Evolutionary conservation across 2,888 invertebrate species (phyloP).

Genomic region (Himalopsyche anomala): DNA sequence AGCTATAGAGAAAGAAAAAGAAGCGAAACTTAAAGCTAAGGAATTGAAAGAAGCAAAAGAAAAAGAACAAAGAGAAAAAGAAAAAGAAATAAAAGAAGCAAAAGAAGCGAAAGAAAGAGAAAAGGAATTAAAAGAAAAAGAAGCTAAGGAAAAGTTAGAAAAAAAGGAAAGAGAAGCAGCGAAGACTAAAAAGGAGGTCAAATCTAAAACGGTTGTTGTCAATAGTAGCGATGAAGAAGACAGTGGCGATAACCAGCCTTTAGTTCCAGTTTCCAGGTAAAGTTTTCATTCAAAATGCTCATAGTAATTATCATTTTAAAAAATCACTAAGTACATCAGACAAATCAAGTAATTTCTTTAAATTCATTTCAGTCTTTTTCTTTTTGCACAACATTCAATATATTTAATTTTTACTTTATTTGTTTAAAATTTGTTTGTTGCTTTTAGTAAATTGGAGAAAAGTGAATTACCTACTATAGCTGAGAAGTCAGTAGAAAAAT

Average conservation of each 20-base stretch:
- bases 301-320: neutral
- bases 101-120: slow-evolving; percentile 56
- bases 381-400: too few relatives aligned
- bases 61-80: slow-evolving; percentile 67
- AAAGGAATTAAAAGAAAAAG: slow-evolving; percentile 62
- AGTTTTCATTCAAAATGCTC: slow-evolving; percentile 59
- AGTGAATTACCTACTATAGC: slow-evolving; percentile 66
- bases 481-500: slow-evolving; percentile 69
- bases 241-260: slow-evolving; percentile 71
- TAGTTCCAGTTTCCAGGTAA: slow-evolving; percentile 72
- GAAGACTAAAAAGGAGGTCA: slow-evolving; percentile 69
- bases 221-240: slow-evolving; percentile 71
- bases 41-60: slow-evolving; percentile 68
- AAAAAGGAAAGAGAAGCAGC: slow-evolving; percentile 63
- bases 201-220: slow-evolving; percentile 71
- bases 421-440: neutral
- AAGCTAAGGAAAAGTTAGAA: slow-evolving; percentile 58
- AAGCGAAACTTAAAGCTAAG: slow-evolving; percentile 69
- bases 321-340: neutral
- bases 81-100: slow-evolving; percentile 57
- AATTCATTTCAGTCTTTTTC: neutral
- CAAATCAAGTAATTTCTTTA: too few relatives aligned
- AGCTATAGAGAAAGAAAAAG: slow-evolving; percentile 67
- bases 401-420: too few relatives aligned
- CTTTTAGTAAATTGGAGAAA: slow-evolving; percentile 62